phyloP scores from a whole-genome alignment of 2,113 vertebrate species.

The Ochotona princeps region DNA sequence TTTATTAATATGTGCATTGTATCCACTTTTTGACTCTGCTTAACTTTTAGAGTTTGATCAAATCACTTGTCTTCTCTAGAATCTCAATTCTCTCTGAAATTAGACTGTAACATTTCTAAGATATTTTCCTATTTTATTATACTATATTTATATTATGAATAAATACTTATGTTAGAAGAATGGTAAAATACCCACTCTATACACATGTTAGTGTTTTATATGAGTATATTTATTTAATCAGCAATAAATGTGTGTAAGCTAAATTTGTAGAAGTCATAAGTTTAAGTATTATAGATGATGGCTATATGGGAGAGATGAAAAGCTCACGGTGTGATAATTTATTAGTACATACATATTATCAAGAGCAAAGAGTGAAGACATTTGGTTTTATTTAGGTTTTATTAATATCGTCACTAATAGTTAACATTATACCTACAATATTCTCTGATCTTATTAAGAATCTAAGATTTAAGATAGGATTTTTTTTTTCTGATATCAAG shows the following conservation, averaged over 20 bases:
- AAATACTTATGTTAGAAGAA: background rate
- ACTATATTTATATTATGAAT: background rate
- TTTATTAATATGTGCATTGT: constrained; percentile 31
- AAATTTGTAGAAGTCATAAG: background rate
- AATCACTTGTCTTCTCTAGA: background rate
- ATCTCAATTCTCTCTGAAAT: background rate
- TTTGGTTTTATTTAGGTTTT: background rate
- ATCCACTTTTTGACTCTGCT: background rate
- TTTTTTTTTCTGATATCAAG: constrained; percentile 30
- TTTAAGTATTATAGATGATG: background rate
- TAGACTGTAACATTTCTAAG: background rate
- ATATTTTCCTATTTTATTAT: background rate
- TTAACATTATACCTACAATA: background rate
- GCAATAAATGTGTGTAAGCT: background rate
- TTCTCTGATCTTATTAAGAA: background rate
- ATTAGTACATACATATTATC: background rate
- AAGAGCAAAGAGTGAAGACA: background rate
- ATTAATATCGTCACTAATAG: background rate
- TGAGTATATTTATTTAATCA: background rate
- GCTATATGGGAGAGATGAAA: background rate
- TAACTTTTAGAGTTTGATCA: background rate
- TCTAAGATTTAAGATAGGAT: constrained; percentile 8
- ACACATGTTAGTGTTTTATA: background rate
- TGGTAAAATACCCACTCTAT: background rate
- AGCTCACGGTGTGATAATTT: background rate